phyloP scores from a whole-genome alignment of 1,140 invertebrate species.

The Pectinophora gossypiella region DNA sequence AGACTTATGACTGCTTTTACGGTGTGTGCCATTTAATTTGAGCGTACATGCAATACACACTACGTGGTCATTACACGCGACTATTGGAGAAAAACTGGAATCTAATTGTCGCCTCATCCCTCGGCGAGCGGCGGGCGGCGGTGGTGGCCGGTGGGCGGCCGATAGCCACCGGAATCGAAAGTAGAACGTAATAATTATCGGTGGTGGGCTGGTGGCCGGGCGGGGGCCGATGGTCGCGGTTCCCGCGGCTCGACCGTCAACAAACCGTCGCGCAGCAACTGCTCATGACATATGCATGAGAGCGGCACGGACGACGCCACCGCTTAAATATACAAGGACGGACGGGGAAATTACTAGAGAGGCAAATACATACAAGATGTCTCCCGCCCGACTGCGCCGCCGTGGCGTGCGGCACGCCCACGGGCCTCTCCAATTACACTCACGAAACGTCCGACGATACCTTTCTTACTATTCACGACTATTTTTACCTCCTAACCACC shows the following conservation, averaged over 20 bases:
- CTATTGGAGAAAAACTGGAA: slow-evolving; percentile 50
- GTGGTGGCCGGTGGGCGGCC: slow-evolving; percentile 35
- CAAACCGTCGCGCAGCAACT: slow-evolving; percentile 71
- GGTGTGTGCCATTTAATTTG: slow-evolving; percentile 60
- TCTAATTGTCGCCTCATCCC: slow-evolving; percentile 69
- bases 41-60: slow-evolving; percentile 51
- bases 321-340: slow-evolving; percentile 71
- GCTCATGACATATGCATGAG: slow-evolving; percentile 74
- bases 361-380: slow-evolving; percentile 67
- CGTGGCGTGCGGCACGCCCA: slow-evolving; percentile 57
- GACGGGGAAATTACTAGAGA: slow-evolving; percentile 65
- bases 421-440: slow-evolving; percentile 55
- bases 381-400: slow-evolving; percentile 34
- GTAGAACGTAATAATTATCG: slow-evolving; percentile 68
- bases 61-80: slow-evolving; percentile 47
- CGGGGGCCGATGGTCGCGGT: slow-evolving; percentile 49
- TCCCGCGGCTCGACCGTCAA: slow-evolving; percentile 66
- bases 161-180: slow-evolving; percentile 57
- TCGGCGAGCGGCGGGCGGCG: slow-evolving; percentile 10
- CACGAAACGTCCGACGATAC: slow-evolving; percentile 53
- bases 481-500: slow-evolving; percentile 53
- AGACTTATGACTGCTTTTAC: slow-evolving; percentile 53
- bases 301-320: slow-evolving; percentile 46
- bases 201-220: slow-evolving; percentile 50
- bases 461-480: slow-evolving; percentile 44